Evolutionary conservation across 1,140 invertebrate genomes (phyloP).

Genomic region (Galendromus occidentalis): DNA sequence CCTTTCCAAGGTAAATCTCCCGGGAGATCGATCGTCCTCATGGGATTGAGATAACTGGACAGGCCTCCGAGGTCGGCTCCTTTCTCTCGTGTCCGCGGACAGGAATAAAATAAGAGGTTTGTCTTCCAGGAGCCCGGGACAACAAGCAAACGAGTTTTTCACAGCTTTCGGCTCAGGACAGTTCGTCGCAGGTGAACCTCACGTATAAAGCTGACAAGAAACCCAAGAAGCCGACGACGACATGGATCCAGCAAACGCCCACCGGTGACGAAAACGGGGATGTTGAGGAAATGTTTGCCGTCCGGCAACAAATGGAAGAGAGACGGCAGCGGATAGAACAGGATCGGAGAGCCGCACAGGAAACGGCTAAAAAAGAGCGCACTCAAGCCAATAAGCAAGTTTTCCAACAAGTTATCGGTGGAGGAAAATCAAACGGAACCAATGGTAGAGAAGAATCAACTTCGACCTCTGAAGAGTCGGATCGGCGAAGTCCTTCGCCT

Average conservation of each 20-base stretch:
- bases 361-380: background rate
- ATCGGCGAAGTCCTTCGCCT: background rate
- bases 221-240: background rate
- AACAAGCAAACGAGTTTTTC: constrained; percentile 10
- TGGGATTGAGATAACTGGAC: background rate
- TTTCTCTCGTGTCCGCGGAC: too few relatives aligned
- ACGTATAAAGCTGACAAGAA: background rate
- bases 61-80: too few relatives aligned
- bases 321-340: background rate
- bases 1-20: constrained; percentile 7
- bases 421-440: background rate
- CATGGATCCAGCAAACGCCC: constrained; percentile 7
- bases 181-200: background rate
- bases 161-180: constrained; percentile 4
- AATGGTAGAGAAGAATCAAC: background rate
- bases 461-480: background rate
- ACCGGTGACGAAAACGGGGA: background rate
- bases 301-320: constrained; percentile 8
- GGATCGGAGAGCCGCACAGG: background rate
- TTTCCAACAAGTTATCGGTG: background rate
- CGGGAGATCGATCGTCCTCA: background rate
- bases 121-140: background rate
- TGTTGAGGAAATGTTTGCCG: constrained; percentile 11
- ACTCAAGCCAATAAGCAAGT: constrained; percentile 5
- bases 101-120: background rate